A percentile compares a stretch with the other conserved stretches of the same genome.
Conservation (phyloP, 2,797 vertebrate genomes). For the Neosilurus hyrtlii region DNA sequence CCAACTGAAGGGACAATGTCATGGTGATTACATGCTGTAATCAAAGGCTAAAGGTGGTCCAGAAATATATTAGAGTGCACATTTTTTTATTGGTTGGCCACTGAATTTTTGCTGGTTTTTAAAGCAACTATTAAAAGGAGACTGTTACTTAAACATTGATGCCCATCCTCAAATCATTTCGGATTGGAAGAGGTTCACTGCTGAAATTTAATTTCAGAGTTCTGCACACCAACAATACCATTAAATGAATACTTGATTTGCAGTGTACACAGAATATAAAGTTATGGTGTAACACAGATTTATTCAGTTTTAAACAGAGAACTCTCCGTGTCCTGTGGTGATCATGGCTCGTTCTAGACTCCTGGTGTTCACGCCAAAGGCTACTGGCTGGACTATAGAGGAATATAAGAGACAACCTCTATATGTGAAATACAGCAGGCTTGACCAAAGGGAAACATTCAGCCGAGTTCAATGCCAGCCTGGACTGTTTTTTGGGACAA, state of each 20-base stretch:
- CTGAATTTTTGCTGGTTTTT: not conserved
- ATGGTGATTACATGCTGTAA: no score
- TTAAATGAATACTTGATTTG: not conserved
- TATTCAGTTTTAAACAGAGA: constrained; percentile 8
- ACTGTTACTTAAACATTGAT: not conserved
- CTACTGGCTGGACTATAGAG: constrained; percentile 44
- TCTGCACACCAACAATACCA: constrained; percentile 3
- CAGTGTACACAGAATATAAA: not conserved
- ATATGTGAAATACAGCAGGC: not conserved
- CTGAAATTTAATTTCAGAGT: not conserved
- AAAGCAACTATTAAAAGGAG: not conserved
- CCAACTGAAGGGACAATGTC: no score
- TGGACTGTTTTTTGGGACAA: constrained; percentile 9
- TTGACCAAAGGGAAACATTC: constrained; percentile 5
- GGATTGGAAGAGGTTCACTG: not conserved
- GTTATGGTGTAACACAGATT: not conserved
- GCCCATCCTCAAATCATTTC: not conserved
- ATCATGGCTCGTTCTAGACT: constrained; percentile 49
- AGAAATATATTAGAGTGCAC: no score
- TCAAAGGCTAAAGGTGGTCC: no score
- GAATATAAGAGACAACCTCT: constrained; percentile 38
- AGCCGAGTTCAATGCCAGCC: constrained; percentile 17
- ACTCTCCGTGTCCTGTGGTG: constrained; percentile 39
- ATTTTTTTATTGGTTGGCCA: no score
- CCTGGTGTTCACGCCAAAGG: constrained; percentile 39